Base-by-base conservation (phyloP, 2,888 invertebrate genomes). In the Epinotia demarniana region DNA sequence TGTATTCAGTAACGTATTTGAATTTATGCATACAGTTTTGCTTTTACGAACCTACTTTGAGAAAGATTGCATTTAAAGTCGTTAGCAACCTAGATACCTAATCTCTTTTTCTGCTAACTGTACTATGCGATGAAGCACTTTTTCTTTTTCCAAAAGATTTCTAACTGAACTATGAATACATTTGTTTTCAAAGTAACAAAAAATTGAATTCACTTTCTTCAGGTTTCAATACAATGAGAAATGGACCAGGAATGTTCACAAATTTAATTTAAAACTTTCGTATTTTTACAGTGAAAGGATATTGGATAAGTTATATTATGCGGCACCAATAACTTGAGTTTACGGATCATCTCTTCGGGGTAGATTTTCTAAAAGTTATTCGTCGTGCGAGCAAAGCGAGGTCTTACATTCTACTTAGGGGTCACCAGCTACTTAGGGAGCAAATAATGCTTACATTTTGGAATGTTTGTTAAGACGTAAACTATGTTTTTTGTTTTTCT, bases 201-300 rank as follows among this genome's bases (percentile, higher is more conserved):
- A 63, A n/a, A 55, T 67, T 67, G 18, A 55, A 68, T 11, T 39
- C 55, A 16, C 43, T 11, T 39, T 43, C 43, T 23, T 58, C 23
- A 58, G 68, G 19, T 43, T 58, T 23, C 19, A 43, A 39, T 19
- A 69, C 62, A 69, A 69, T 57, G 19, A 69, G 63, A 58, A 53
- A n/a, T 53, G 53, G 58, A 11, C 23, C 60, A 77, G 81, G 82
- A 80, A 78, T 80, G 84, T 82, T 79, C 79, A 78, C 78, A 79
- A 85, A 87, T 89, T 87, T 86, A 85, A 88, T 89, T 88, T 87
- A 82, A 87, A 88, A 88, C 84, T 89, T 87, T 85, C 78, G 75
- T 80, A 85, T 87, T 87, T 85, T 86, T 83, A 82, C 81, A 79
- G 78, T 53, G 69, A 68, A 73, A 13, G 80, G 79, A 83, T 84